These are phyloP conservation scores for Actenoides lindsayi DNA, from an alignment of 2,113 vertebrate genomes.

Conservation along the genomic window DNA sequence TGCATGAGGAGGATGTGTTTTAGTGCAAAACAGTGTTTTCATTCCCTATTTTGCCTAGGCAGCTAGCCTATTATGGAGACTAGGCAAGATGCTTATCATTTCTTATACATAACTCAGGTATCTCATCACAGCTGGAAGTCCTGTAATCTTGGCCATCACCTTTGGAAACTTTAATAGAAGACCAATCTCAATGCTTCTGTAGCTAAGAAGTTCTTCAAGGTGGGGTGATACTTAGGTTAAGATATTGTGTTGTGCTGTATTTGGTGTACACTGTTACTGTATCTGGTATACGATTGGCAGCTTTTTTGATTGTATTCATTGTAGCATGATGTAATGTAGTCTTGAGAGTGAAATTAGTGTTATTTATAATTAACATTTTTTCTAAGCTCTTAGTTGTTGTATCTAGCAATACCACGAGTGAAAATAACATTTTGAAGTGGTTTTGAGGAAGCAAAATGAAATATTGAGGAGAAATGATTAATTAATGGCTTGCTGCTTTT, in stretches of 20 bases:
- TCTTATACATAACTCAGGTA: background rate
- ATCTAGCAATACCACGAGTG: background rate
- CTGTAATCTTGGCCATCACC: background rate
- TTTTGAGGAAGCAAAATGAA: constrained; percentile 15
- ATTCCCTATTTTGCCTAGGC: background rate
- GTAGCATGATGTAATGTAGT: background rate
- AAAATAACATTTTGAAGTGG: constrained; percentile 31
- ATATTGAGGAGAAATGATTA: background rate
- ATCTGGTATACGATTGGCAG: background rate
- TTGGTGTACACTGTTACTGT: background rate
- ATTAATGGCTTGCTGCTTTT: background rate
- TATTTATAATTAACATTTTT: constrained; percentile 11
- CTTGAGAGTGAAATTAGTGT: background rate
- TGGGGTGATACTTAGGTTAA: background rate
- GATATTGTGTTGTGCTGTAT: background rate
- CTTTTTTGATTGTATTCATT: background rate
- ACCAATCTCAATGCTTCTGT: background rate
- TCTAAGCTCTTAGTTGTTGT: background rate
- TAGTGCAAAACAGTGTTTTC: background rate
- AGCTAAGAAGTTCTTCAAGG: background rate
- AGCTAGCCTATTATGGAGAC: background rate
- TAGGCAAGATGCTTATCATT: background rate
- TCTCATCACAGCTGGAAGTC: background rate
- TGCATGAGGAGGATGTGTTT: background rate
- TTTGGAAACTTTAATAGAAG: background rate